Evolutionary conservation across 92 coral and sea anemone species (phyloP).

Genomic region (Virgularia gustaviana): DNA sequence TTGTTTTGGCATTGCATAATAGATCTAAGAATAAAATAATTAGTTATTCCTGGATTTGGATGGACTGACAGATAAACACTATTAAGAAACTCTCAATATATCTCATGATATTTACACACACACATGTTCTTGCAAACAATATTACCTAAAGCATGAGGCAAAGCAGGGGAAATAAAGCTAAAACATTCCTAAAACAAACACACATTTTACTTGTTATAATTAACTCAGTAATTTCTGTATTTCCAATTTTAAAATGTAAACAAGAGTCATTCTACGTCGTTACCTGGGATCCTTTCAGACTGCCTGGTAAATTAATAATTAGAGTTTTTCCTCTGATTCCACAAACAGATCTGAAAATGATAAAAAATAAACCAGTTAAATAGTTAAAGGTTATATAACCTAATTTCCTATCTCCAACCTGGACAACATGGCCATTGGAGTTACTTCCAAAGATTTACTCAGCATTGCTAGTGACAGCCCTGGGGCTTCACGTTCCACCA

Average conservation of each 20-base stretch:
- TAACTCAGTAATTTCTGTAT: too few species aligned
- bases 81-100: too few species aligned
- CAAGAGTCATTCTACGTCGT: too few species aligned
- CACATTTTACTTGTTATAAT: not conserved
- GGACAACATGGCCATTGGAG: slow-evolving; percentile 87
- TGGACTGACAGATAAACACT: not conserved
- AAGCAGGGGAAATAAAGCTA: slow-evolving; percentile 72
- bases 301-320: slow-evolving; percentile 87
- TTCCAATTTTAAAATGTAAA: too few species aligned
- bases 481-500: slow-evolving; percentile 75
- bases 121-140: too few species aligned
- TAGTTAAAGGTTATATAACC: not conserved
- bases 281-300: slow-evolving; percentile 86
- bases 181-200: slow-evolving; percentile 66
- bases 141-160: slow-evolving; percentile 91
- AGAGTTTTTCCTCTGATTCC: slow-evolving; percentile 78
- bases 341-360: slow-evolving; percentile 66
- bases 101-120: too few species aligned
- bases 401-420: slow-evolving; percentile 43
- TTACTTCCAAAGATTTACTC: slow-evolving; percentile 76
- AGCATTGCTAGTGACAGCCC: slow-evolving; percentile 74
- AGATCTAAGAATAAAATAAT: not conserved
- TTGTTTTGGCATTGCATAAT: not conserved
- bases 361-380: too few species aligned
- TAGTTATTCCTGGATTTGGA: not conserved